phyloP scores from a whole-genome alignment of 2,113 vertebrate genomes.

The Anser cygnoides region DNA sequence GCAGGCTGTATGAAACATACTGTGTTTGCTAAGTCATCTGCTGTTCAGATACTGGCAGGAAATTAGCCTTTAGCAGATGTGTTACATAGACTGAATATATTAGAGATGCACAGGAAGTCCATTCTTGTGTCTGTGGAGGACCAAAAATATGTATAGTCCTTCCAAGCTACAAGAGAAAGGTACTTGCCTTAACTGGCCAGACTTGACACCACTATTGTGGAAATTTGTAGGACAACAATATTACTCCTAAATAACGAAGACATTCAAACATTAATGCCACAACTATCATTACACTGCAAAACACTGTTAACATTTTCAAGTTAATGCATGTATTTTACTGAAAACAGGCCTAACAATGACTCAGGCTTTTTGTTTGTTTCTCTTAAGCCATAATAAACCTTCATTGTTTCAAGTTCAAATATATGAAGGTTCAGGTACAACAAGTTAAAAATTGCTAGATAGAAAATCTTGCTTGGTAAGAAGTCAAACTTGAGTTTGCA shows the following conservation, averaged over 20 bases:
- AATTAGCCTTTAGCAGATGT: slow-evolving; percentile 12
- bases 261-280: neutral
- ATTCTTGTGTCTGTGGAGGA: neutral
- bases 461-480: neutral
- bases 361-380: neutral
- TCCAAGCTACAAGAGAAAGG: neutral
- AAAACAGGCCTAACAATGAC: neutral
- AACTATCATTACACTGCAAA: neutral
- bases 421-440: neutral
- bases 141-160: neutral
- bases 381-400: neutral
- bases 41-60: neutral
- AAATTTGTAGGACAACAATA: neutral
- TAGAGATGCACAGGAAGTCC: neutral
- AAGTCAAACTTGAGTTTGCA: neutral
- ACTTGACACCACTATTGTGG: neutral
- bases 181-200: neutral
- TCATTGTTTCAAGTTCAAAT: neutral
- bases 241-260: neutral
- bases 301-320: neutral
- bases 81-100: neutral
- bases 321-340: neutral
- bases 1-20: neutral
- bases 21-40: neutral
- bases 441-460: neutral